These are phyloP conservation scores for Megaceryle maxima DNA, from an alignment of 2,113 vertebrate species.

Conservation along the genomic window DNA sequence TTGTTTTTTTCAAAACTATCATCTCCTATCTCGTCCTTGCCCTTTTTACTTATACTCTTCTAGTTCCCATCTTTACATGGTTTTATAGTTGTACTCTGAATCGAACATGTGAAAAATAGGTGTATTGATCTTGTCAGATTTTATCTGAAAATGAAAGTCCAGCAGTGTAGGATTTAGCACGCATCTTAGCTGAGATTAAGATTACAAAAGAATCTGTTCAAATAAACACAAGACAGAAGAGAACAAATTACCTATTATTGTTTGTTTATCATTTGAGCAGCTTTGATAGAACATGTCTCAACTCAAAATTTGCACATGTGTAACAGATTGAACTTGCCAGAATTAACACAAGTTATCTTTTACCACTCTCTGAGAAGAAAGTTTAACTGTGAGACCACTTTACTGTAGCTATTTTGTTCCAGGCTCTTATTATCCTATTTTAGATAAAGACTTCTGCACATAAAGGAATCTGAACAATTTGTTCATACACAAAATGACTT, in stretches of 20 bases:
- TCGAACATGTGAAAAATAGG: neutral
- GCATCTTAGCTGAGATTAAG: neutral
- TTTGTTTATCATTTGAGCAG: neutral
- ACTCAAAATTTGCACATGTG: neutral
- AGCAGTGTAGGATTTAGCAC: neutral
- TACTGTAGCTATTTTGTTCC: constrained; percentile 12
- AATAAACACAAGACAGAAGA: neutral
- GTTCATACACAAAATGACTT: neutral
- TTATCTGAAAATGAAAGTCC: neutral
- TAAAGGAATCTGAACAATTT: constrained; percentile 52
- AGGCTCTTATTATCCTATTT: constrained; percentile 41
- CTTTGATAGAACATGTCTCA: neutral
- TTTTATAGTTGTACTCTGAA: neutral
- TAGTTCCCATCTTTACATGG: neutral
- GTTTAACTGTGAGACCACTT: constrained; percentile 18
- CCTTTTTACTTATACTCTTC: neutral
- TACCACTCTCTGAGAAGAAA: constrained; percentile 25
- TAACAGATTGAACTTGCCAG: constrained; percentile 12
- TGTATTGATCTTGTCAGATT: neutral
- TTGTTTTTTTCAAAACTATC: neutral
- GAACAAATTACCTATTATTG: neutral
- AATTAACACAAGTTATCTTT: constrained; percentile 41
- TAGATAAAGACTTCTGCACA: constrained; percentile 34
- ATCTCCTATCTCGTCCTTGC: neutral
- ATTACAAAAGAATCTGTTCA: neutral